Conservation (phyloP, 2,888 invertebrate species). For the Griposia aprilina region DNA sequence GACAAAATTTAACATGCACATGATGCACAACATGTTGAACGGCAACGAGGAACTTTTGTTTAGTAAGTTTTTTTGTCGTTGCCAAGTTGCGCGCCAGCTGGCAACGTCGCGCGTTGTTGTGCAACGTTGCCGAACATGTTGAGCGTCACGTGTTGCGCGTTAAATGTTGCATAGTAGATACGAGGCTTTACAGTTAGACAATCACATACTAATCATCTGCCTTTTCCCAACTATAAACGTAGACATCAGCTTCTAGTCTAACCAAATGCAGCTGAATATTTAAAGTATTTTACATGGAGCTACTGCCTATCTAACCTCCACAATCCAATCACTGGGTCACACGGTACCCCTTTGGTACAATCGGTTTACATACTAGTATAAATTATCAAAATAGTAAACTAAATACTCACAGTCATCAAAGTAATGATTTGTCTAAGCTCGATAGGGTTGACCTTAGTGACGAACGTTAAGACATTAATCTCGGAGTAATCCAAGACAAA, state of each 20-base stretch:
- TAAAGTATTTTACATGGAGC: neutral
- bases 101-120: too few relatives aligned
- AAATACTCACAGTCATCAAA: constrained; percentile 66
- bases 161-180: too few relatives aligned
- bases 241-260: too few relatives aligned
- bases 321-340: neutral
- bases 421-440: constrained; percentile 65
- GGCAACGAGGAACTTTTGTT: too few relatives aligned
- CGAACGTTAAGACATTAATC: constrained; percentile 60
- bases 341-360: neutral
- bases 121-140: too few relatives aligned
- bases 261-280: neutral
- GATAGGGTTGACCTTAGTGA: constrained; percentile 62
- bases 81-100: too few relatives aligned
- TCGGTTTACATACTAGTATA: neutral
- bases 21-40: too few relatives aligned
- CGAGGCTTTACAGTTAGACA: too few relatives aligned
- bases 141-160: too few relatives aligned
- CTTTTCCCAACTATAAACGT: neutral
- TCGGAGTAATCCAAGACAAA: constrained; percentile 60
- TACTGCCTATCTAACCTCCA: neutral
- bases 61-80: too few relatives aligned
- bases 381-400: neutral
- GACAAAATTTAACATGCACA: too few relatives aligned
- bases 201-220: neutral